These are phyloP conservation scores for Pherbina coryleti DNA, from an alignment of 2,888 invertebrate genomes.

Conservation along the genomic window DNA sequence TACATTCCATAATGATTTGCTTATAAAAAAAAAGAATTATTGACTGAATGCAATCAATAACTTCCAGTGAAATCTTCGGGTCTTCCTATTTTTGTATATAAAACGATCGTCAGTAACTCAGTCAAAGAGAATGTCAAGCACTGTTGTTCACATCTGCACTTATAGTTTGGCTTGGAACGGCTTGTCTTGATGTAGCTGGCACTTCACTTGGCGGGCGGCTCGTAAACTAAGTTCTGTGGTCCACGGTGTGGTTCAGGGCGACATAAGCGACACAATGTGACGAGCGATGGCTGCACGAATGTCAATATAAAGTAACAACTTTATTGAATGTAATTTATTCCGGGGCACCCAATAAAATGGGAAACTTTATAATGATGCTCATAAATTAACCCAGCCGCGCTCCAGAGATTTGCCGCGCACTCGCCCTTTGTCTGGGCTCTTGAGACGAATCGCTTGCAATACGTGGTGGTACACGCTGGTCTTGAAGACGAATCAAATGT, in stretches of 20 bases:
- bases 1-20: background rate
- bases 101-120: slow-evolving; percentile 1
- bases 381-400: slow-evolving; percentile 58
- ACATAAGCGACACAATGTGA: slow-evolving; percentile 58
- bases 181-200: background rate
- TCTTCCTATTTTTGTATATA: background rate
- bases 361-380: slow-evolving; percentile 66
- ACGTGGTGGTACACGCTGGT: background rate
- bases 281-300: slow-evolving; percentile 59
- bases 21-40: background rate
- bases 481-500: slow-evolving; percentile 17
- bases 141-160: background rate
- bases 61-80: background rate
- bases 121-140: background rate
- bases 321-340: slow-evolving; percentile 69
- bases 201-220: background rate
- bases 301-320: slow-evolving; percentile 70
- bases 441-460: background rate
- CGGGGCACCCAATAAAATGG: slow-evolving; percentile 67
- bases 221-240: slow-evolving; percentile 5
- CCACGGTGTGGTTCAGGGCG: slow-evolving; percentile 23
- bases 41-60: slow-evolving; percentile 2
- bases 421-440: background rate
- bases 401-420: background rate
- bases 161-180: background rate